phyloP scores from a whole-genome alignment of 2,797 vertebrate species.

The Tapirus indicus region DNA sequence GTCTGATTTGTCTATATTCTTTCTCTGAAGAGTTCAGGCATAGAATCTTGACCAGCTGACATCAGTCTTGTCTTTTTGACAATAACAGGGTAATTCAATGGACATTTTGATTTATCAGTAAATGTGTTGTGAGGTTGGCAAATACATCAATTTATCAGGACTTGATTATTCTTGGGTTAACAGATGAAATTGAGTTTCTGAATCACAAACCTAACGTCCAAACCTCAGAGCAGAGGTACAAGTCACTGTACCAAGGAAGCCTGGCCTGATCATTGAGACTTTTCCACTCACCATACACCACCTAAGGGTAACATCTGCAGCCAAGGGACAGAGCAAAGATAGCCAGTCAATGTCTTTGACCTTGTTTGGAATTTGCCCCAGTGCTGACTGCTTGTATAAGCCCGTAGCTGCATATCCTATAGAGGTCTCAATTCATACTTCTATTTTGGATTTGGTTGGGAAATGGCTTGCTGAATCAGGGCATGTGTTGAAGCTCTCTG shows the following conservation, averaged over 20 bases:
- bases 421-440: neutral
- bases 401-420: neutral
- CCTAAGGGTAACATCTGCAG: neutral
- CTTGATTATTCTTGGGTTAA: neutral
- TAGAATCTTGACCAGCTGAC: neutral
- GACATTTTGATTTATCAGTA: neutral
- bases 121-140: neutral
- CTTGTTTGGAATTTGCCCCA: slow-evolving; percentile 17
- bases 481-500: neutral
- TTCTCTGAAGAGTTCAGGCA: neutral
- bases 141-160: neutral
- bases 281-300: neutral
- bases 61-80: slow-evolving; percentile 34
- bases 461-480: neutral
- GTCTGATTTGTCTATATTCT: neutral
- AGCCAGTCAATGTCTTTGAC: neutral
- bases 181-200: neutral
- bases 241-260: neutral
- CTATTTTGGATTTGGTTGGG: neutral
- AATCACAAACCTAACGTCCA: slow-evolving; percentile 5
- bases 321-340: neutral
- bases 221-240: neutral
- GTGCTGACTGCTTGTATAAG: neutral
- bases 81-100: slow-evolving; percentile 4
- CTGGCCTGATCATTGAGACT: neutral